Evolutionary conservation across 1,140 invertebrate genomes (phyloP), one percentile per base, ranked within the genome.

Genomic region (Hyphantria cunea): DNA sequence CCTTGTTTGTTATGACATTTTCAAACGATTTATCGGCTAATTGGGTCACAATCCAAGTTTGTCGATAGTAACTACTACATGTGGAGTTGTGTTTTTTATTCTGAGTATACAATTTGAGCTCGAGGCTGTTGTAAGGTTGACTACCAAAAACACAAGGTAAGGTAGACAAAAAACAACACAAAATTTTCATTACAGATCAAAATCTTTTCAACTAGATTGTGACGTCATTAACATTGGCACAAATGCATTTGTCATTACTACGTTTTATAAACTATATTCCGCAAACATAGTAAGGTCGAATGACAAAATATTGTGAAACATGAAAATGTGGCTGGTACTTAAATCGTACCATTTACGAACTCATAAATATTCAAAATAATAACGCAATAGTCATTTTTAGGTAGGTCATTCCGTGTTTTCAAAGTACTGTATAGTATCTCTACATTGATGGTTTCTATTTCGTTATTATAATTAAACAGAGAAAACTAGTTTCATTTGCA

Each of bases 311-410:
- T 55, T 45, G 44, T 45, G 53, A 32, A 55, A 55, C 13, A 37
- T 14, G 39, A 45, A 55, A 55, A 33, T 45, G 53, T 42, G 53
- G 41, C 42, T 42, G 41, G 53, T 55, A 55, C 53, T 47, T 33
- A 44, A 41, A 55, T 47, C 12, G 42, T 41, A 55, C 42, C 53
- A 47, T 47, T 41, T 45, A 34, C 42, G 0, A 45, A 55, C 13
- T 55, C 53, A 55, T 55, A 33, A 55, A 55, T 55, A 55, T 55
- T 55, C 53, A 55, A 17, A 55, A 34, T 55, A 47, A 34, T 45
- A 47, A 45, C 53, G 53, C 53, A 55, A 55, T 55, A 55, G 45
- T 55, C 39, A 34, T 9, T 47, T 7, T 55, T 12, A 33, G 33
- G 32, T 34, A 34, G 31, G 42, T 55, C 53, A 11, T 25, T 55